phyloP scores from a whole-genome alignment of 2,113 vertebrate genomes.

The Saiga tatarica region DNA sequence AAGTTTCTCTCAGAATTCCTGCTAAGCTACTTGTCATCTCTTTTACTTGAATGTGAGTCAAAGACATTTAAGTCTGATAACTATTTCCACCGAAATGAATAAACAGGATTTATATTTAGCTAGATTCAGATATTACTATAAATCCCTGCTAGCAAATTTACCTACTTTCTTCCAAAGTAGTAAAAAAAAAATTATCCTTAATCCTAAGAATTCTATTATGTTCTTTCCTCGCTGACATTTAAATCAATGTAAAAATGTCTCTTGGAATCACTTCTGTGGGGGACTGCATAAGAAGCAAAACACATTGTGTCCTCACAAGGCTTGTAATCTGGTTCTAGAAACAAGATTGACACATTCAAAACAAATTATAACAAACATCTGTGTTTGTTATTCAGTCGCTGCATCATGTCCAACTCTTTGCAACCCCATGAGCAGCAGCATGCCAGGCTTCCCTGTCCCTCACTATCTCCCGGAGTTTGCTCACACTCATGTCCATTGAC shows the following conservation, averaged over 20 bases:
- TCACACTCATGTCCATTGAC: neutral
- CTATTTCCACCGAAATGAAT: slow-evolving; percentile 1
- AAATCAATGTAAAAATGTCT: slow-evolving; percentile 54
- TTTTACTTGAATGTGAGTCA: slow-evolving; percentile 37
- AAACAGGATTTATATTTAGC: slow-evolving; percentile 35
- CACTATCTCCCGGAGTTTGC: neutral
- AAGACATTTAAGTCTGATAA: neutral
- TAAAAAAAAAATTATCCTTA: neutral
- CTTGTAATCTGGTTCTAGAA: neutral
- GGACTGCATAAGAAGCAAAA: slow-evolving; percentile 1
- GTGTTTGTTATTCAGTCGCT: neutral
- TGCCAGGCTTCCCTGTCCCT: neutral
- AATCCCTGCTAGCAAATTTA: slow-evolving; percentile 10
- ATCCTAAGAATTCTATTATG: neutral
- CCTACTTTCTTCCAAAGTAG: slow-evolving; percentile 31
- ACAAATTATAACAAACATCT: neutral
- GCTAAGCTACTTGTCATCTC: neutral
- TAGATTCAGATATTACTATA: slow-evolving; percentile 23
- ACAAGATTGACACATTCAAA: neutral
- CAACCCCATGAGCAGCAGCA: neutral
- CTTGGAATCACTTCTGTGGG: slow-evolving; percentile 30
- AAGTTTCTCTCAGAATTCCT: neutral
- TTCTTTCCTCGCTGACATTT: slow-evolving; percentile 45
- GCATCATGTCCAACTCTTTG: neutral
- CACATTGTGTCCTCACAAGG: neutral